These are phyloP conservation scores for Pachypanchax playfairii DNA, from an alignment of 2,113 vertebrate genomes.

Conservation along the genomic window DNA sequence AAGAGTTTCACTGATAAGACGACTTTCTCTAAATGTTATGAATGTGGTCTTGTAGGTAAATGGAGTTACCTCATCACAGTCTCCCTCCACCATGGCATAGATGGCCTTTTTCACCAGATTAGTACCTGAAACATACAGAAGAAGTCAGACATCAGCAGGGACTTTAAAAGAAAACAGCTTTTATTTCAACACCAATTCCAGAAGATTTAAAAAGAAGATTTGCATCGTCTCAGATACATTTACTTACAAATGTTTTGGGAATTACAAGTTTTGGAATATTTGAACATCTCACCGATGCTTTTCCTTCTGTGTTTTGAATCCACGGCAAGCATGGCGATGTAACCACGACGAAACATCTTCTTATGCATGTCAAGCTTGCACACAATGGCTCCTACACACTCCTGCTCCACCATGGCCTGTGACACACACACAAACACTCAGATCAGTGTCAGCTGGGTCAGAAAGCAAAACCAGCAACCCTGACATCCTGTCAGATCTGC, in stretches of 20 bases:
- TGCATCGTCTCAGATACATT: too few relatives aligned
- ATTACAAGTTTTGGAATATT: background rate
- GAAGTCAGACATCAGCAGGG: background rate
- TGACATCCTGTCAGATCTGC: constrained; percentile 30
- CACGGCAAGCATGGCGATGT: constrained; percentile 99
- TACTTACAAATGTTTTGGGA: too few relatives aligned
- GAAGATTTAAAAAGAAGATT: background rate
- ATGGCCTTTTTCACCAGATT: constrained; percentile 99
- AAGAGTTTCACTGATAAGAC: too few relatives aligned
- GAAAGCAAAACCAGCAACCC: background rate
- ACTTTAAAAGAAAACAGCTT: background rate
- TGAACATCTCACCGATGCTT: constrained; percentile 92
- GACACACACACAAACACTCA: constrained; percentile 42
- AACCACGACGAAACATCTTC: constrained; percentile 99
- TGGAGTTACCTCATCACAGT: constrained; percentile 99
- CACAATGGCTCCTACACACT: constrained; percentile 99
- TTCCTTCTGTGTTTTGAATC: constrained; percentile 99
- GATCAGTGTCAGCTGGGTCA: background rate
- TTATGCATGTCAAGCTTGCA: constrained; percentile 99
- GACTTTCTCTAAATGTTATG: too few relatives aligned
- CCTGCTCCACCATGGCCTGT: constrained; percentile 98
- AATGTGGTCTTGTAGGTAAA: too few relatives aligned
- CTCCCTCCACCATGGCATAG: constrained; percentile 99
- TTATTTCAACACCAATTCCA: background rate
- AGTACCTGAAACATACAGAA: constrained; percentile 87